Conservation (phyloP, 2,113 vertebrate species). For the Cairina moschata region DNA sequence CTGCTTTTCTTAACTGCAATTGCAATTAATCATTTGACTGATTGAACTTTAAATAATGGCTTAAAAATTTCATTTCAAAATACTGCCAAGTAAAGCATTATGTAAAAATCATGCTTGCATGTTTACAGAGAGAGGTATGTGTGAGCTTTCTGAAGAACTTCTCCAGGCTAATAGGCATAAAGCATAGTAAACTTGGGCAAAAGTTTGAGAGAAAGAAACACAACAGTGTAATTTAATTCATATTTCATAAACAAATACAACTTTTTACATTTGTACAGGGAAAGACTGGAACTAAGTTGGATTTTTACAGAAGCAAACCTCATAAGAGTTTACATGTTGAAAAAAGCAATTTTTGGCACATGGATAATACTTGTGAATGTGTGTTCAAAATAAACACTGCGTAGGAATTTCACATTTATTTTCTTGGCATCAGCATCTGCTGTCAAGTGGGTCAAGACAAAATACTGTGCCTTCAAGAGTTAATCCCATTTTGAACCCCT, state of each 20-base stretch:
- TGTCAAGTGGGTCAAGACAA: conserved; percentile 93
- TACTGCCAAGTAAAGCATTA: background rate
- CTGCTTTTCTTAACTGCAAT: background rate
- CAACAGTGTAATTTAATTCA: conserved; percentile 38
- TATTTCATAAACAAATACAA: conserved; percentile 51
- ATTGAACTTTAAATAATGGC: conserved; percentile 5
- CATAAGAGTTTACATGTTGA: conserved; percentile 57
- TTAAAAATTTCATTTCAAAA: conserved; percentile 26
- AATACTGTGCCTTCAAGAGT: conserved; percentile 97
- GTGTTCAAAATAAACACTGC: background rate
- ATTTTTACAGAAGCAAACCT: conserved; percentile 65
- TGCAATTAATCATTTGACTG: background rate
- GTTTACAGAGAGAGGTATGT: background rate
- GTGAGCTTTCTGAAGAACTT: conserved; percentile 14
- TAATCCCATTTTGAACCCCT: conserved; percentile 99
- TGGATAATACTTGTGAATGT: conserved; percentile 28
- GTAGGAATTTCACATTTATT: conserved; percentile 6
- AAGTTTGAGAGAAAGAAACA: conserved; percentile 35
- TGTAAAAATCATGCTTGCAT: background rate
- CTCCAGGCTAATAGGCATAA: background rate
- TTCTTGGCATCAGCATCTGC: conserved; percentile 89
- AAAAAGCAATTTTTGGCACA: conserved; percentile 73
- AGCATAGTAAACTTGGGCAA: background rate
- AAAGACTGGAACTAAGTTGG: background rate
- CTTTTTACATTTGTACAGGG: conserved; percentile 69